These are phyloP conservation scores for Nematostella vectensis DNA, from an alignment of 92 coral and sea anemone genomes.

Conservation along the genomic window DNA sequence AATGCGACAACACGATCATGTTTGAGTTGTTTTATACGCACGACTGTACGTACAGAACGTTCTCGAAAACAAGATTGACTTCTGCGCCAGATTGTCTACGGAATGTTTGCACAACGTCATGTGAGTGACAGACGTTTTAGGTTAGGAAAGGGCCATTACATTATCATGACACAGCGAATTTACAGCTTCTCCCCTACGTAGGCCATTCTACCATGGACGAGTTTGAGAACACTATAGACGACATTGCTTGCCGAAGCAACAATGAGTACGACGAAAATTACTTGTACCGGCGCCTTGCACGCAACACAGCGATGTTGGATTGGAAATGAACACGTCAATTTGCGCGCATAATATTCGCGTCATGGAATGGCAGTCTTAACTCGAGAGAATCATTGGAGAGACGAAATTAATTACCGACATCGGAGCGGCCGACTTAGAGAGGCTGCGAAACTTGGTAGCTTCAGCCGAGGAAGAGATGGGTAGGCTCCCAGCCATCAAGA, in stretches of 20 bases:
- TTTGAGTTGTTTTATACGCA: not conserved
- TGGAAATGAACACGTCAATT: conserved; percentile 1
- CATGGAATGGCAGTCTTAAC: not conserved
- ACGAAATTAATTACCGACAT: not conserved
- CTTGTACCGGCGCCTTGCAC: not conserved
- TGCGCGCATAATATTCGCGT: conserved; percentile 6
- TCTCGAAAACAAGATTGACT: no score
- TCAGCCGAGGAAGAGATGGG: not conserved
- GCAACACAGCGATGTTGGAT: conserved; percentile 1
- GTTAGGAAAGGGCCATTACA: not conserved
- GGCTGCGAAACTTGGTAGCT: not conserved
- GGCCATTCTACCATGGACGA: no score
- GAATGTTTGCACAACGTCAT: not conserved
- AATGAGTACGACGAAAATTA: conserved; percentile 7
- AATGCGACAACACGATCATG: conserved; percentile 1
- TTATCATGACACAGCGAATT: not conserved
- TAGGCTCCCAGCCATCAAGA: not conserved
- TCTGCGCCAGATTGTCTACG: not conserved
- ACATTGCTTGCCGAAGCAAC: conserved; percentile 3
- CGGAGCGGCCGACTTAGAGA: no score
- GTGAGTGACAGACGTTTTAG: not conserved
- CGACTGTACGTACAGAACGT: not conserved
- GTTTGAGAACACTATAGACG: not conserved
- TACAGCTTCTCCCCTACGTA: no score
- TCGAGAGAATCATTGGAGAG: not conserved